Base-by-base conservation (phyloP, 2,113 vertebrate genomes). In the Paraplagusia blochii region DNA sequence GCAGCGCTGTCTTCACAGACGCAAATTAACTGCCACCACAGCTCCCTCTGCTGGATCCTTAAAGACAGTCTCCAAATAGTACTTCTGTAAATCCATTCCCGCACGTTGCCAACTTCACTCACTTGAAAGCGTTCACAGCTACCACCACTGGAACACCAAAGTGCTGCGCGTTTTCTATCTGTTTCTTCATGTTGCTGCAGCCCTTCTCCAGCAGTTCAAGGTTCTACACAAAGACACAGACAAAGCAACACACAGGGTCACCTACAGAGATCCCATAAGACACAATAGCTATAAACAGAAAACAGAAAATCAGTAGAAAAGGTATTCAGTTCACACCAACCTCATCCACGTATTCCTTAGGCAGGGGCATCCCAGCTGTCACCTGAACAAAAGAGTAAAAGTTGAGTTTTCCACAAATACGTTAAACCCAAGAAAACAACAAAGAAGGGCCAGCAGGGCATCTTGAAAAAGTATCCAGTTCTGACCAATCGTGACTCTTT, bases 81-180 rank as follows among this genome's bases (percentile, higher is more conserved):
- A n/a, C n/a, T n/a, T n/a, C n/a, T n/a, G n/a, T n/a, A n/a, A n/a
- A n/a, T 40, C 13, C 9, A 10, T 40, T 40, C 12, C 12, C 10
- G 8, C 42, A 43, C n/a, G 9, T 29, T 29, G 22, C 5, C 64
- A 45, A 29, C 35, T 13, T 12, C 18, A 82, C 94, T 93, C 84
- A 99, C 97, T 93, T 97, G 87, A 99, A 99, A 62, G 82, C 93
- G 44, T 99, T 99, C 48, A 99, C 93, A 2, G 95, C 97, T 47
- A 99, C 95, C 0, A 99, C 93, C 35, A 99, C 96, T 0, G 96
- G 94, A 11, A 99, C 91, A 1, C 97, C 96, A 52, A 99, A 99
- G 54, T 90, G 60, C 51, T 40, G 88, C 22, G 96, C 95, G 1
- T 98, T 99, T 83, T 97, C 91, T 17, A 99, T 95, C 86, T 99